Base-by-base conservation (phyloP, 2,797 vertebrate species). In the Tinamus major region DNA sequence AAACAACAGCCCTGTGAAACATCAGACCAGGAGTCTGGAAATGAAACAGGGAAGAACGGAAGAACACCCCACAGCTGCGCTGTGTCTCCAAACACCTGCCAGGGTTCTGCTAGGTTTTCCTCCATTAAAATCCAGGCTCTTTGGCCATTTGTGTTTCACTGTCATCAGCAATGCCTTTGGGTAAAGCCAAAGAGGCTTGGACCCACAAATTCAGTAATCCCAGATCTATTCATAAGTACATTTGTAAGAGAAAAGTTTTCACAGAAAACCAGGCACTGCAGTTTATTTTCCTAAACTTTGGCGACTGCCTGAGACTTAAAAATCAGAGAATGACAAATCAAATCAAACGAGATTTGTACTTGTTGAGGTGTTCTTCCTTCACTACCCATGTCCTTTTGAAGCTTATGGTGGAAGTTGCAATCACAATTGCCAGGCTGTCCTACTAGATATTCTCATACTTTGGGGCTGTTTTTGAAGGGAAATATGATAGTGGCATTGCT, bases 1-100 rank as follows among this genome's bases (percentile, higher is more conserved):
- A 61, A 55, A 11, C 0, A 19, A 10, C 4, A 35, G 29, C 20
- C 46, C 15, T 0, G 1, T 13, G 31, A 35, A 51, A 26, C 8
- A 13, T 51, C 26, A 13, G 24, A 51, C 13, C 23, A 51, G 62
- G 37, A n/a, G 26, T 1, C 0, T 13, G n/a, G 51, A 26, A 41
- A 44, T 2, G 42, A 18, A 56, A 72, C 41, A 5, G 15, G 39
- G 27, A 63, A 19, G 56, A 9, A 33, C 15, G 24, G 17, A 9
- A 37, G 48, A 63, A 1, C 12, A 17, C 2, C 4, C 3, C 21
- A 12, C 5, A 24, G 58, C 33, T 37, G 15, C 24, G 10, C 58
- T 35, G 33, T 15, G 6, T 13, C 35, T 24, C 58, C 33, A 61
- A 24, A 37, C 33, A 16, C 13, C 33, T 61, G 16, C 37, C 15